Evolutionary conservation across 2,797 vertebrate species (phyloP).

Genomic region (Peromyscus melanophrys): DNA sequence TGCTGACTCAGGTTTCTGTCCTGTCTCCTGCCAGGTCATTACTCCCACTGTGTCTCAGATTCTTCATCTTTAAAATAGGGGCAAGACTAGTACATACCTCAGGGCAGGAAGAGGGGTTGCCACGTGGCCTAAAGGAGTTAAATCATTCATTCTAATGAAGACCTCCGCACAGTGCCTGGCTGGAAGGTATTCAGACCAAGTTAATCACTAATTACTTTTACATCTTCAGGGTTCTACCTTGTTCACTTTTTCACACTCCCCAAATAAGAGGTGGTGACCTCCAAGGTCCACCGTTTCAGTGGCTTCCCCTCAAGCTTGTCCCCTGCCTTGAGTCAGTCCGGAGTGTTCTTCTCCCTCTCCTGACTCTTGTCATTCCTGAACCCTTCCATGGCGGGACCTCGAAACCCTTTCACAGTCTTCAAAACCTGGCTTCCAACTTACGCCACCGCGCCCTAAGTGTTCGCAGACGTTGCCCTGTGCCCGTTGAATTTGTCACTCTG

Average conservation of each 20-base stretch:
- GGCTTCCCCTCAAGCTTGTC: not conserved
- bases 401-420: conserved; percentile 23
- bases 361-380: not conserved
- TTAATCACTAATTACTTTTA: not conserved
- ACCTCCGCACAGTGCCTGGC: not conserved
- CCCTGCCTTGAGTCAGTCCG: not conserved
- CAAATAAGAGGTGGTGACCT: not conserved
- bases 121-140: not conserved
- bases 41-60: not conserved
- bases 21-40: not conserved
- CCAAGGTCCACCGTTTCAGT: not conserved
- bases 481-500: conserved; percentile 83
- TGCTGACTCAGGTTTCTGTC: not conserved
- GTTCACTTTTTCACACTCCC: not conserved
- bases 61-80: conserved; percentile 57
- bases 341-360: rapidly evolving
- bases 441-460: conserved; percentile 86
- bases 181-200: not conserved
- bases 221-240: not conserved
- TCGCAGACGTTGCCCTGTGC: conserved; percentile 63
- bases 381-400: not conserved
- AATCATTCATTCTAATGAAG: not conserved
- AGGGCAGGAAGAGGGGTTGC: not conserved
- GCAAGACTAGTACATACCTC: not conserved
- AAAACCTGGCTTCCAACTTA: conserved; percentile 78